phyloP scores from a whole-genome alignment of 35 echinoderm and acorn worm genomes.

The Acanthaster planci region DNA sequence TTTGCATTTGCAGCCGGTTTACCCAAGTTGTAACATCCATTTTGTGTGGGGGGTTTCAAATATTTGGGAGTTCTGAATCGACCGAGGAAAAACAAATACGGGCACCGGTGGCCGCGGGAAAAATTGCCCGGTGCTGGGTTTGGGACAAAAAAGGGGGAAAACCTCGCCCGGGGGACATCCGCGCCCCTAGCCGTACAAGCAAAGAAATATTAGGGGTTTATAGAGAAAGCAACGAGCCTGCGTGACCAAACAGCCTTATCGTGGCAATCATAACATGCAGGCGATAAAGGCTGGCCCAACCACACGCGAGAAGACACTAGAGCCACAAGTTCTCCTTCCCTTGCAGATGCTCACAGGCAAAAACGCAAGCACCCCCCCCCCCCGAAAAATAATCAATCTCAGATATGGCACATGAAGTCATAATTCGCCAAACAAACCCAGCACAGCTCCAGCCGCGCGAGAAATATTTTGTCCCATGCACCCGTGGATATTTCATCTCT shows the following conservation, averaged over 20 bases:
- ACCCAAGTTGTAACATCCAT: constrained; percentile 38
- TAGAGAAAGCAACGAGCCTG: constrained; percentile 3
- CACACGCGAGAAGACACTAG: background rate
- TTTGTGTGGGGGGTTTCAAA: constrained; percentile 16
- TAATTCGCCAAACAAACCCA: background rate
- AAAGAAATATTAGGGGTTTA: constrained; percentile 23
- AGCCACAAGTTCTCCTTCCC: background rate
- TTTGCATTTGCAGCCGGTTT: constrained; percentile 31
- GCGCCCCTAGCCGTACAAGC: background rate
- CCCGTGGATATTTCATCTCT: constrained; percentile 30
- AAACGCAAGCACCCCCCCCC: background rate
- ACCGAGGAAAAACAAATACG: constrained; percentile 35
- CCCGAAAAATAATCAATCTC: constrained; percentile 7
- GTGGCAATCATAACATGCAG: background rate
- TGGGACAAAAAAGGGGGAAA: background rate
- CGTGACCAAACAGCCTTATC: constrained; percentile 9
- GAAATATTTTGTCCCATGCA: background rate
- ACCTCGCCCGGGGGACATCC: constrained; percentile 3
- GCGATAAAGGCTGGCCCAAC: background rate
- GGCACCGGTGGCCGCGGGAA: background rate
- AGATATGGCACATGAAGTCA: background rate
- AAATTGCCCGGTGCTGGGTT: constrained; percentile 10
- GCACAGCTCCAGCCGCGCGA: background rate
- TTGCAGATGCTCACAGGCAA: background rate
- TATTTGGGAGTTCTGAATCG: constrained; percentile 40